These are phyloP conservation scores for Oasisia sp. DNA, from an alignment of 2,888 invertebrate genomes.

Conservation along the genomic window DNA sequence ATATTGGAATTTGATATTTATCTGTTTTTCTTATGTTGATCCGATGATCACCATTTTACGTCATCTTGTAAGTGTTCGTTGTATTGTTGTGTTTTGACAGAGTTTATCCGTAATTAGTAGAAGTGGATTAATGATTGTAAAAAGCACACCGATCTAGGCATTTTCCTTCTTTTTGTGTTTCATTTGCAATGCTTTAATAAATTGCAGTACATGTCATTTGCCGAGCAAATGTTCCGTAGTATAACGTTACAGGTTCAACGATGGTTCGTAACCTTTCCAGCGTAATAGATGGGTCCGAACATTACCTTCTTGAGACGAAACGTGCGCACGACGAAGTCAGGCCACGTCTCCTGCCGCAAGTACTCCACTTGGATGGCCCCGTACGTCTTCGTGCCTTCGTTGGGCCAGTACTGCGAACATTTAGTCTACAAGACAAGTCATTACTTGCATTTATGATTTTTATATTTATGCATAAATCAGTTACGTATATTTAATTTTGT, in stretches of 20 bases:
- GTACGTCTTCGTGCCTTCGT: background rate
- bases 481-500: no score
- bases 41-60: no score
- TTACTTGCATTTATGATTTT: background rate
- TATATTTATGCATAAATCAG: background rate
- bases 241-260: background rate
- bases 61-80: no score
- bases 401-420: slow-evolving; percentile 24
- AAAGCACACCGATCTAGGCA: background rate
- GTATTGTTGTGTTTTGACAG: no score
- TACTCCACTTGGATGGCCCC: background rate
- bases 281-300: background rate
- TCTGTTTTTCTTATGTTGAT: no score
- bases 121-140: background rate
- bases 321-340: background rate
- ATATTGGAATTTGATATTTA: no score
- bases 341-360: background rate
- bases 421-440: slow-evolving; percentile 1
- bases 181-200: background rate
- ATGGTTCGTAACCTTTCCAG: background rate
- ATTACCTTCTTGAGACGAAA: slow-evolving; percentile 12
- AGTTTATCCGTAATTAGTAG: no score
- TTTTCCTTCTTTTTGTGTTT: background rate
- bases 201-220: background rate
- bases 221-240: background rate